A percentile compares a stretch with the other conserved stretches of the same genome.
These are phyloP conservation scores for Potorous gilbertii DNA, from an alignment of 2,797 vertebrate genomes.

Conservation along the genomic window DNA sequence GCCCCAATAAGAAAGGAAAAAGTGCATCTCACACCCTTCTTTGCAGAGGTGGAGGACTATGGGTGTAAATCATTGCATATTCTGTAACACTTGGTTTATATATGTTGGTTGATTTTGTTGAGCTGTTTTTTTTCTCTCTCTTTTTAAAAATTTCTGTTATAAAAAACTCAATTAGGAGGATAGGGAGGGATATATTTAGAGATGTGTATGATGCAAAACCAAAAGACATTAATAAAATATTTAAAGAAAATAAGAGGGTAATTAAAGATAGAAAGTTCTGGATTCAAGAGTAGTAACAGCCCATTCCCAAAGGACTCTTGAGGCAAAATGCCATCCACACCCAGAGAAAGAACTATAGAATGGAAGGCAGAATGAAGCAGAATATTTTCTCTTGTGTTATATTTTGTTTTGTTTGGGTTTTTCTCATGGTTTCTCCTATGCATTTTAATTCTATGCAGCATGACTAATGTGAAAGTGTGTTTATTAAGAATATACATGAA, in stretches of 20 bases:
- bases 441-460: too few relatives aligned
- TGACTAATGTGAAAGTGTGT: too few relatives aligned
- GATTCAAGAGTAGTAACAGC: not conserved
- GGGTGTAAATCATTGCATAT: not conserved
- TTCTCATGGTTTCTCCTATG: too few relatives aligned
- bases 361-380: too few relatives aligned
- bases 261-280: not conserved
- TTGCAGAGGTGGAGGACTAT: not conserved
- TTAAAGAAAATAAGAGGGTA: not conserved
- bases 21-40: not conserved
- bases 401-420: too few relatives aligned
- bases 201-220: not conserved
- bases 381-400: too few relatives aligned
- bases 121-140: not conserved
- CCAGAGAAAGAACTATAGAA: too few relatives aligned
- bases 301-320: not conserved
- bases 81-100: not conserved
- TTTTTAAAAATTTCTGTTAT: not conserved
- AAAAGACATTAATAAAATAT: not conserved
- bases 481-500: too few relatives aligned
- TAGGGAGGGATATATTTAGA: not conserved
- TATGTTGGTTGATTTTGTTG: not conserved
- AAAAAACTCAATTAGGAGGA: not conserved
- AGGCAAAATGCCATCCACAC: too few relatives aligned
- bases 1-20: not conserved